Conservation (phyloP, 2,113 vertebrate genomes). For the Lepisosteus osseus region DNA sequence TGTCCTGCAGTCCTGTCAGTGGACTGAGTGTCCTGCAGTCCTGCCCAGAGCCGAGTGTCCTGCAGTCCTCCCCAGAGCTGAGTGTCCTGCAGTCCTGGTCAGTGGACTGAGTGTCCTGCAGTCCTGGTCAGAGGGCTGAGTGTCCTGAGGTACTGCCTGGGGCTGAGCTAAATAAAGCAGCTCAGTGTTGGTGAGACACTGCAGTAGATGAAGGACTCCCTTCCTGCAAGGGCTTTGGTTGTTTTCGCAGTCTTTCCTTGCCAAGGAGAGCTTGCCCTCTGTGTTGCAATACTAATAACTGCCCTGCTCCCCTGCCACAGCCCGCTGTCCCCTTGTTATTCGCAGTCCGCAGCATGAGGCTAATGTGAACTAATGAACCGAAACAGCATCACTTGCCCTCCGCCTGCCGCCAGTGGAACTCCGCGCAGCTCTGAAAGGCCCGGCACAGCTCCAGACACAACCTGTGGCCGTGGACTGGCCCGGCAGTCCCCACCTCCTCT, state of each 20-base stretch:
- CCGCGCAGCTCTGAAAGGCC: slow-evolving; percentile 12
- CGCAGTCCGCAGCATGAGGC: slow-evolving; percentile 83
- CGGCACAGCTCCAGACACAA: slow-evolving; percentile 43
- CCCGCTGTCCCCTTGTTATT: slow-evolving; percentile 79
- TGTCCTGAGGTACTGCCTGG: too few species aligned
- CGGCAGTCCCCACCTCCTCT: too few species aligned
- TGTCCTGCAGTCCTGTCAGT: too few species aligned
- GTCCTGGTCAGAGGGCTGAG: too few species aligned
- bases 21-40: too few species aligned
- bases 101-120: too few species aligned
- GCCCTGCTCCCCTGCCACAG: slow-evolving; percentile 67
- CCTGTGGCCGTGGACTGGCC: slow-evolving; percentile 40
- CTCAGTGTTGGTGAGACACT: background rate
- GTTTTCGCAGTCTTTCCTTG: slow-evolving; percentile 42
- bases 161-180: too few species aligned
- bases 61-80: too few species aligned
- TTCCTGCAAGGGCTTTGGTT: background rate
- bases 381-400: slow-evolving; percentile 75
- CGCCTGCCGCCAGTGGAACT: slow-evolving; percentile 59
- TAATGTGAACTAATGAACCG: slow-evolving; percentile 83
- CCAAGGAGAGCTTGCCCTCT: slow-evolving; percentile 29
- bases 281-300: slow-evolving; percentile 71
- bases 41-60: too few species aligned
- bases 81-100: too few species aligned
- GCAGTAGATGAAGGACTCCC: background rate